Conservation (phyloP, 30 jellyfish, hydroid and myxozoan species). For the Hydractinia echinata region DNA sequence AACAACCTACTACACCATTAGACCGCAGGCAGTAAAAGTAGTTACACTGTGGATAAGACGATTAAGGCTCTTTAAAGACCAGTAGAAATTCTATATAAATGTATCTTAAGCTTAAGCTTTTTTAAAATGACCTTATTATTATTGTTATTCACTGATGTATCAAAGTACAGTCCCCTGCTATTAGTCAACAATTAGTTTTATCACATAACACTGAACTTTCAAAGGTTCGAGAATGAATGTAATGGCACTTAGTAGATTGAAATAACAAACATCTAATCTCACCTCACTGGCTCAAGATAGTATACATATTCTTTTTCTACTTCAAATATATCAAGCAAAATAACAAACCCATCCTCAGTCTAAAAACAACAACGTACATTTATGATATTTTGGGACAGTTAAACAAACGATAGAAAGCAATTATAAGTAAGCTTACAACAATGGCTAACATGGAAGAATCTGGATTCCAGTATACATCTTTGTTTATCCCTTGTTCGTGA, state of each 20-base stretch:
- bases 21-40: too few species aligned
- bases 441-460: slow-evolving; percentile 62
- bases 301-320: slow-evolving; percentile 57
- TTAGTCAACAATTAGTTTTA: too few species aligned
- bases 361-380: slow-evolving; percentile 10
- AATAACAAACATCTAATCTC: background rate
- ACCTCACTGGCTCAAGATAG: slow-evolving; percentile 53
- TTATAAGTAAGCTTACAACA: slow-evolving; percentile 40
- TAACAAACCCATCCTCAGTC: slow-evolving; percentile 47
- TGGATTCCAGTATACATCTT: slow-evolving; percentile 61
- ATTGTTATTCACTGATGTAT: too few species aligned
- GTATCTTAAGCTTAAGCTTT: too few species aligned
- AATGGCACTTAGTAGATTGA: background rate
- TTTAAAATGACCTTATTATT: too few species aligned
- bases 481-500: slow-evolving; percentile 55
- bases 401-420: background rate
- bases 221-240: background rate
- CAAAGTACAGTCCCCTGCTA: too few species aligned
- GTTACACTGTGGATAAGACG: too few species aligned
- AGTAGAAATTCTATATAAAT: too few species aligned
- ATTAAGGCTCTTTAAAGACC: too few species aligned
- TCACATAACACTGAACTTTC: too few species aligned
- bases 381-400: background rate
- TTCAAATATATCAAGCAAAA: slow-evolving; percentile 57
- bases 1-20: too few species aligned